Percentiles rank a stretch among this genome's conserved stretches.
Conservation (phyloP, 2,113 vertebrate genomes). For the Mus pahari region DNA sequence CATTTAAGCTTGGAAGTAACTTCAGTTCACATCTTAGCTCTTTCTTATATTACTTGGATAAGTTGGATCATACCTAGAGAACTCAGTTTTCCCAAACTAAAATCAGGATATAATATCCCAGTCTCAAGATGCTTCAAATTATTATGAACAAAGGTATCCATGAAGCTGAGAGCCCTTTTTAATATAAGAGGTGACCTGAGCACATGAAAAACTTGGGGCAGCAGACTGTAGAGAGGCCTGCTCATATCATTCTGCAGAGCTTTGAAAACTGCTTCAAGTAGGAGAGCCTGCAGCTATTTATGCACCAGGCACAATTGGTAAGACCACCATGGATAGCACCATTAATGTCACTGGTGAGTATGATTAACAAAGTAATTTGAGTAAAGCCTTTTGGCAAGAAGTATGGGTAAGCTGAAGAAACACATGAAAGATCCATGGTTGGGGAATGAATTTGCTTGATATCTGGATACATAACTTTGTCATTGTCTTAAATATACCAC, state of each 20-base stretch:
- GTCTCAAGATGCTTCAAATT: background rate
- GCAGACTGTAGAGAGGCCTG: background rate
- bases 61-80: background rate
- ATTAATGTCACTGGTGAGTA: rapidly evolving
- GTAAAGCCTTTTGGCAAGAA: background rate
- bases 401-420: background rate
- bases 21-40: background rate
- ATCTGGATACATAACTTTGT: background rate
- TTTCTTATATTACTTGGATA: background rate
- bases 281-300: background rate
- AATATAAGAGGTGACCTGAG: background rate
- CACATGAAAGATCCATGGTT: background rate
- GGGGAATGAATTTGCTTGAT: background rate
- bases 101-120: background rate
- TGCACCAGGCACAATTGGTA: background rate
- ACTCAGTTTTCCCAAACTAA: background rate
- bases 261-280: background rate
- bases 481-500: background rate
- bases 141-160: background rate
- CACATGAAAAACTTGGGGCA: background rate
- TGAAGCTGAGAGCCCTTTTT: background rate
- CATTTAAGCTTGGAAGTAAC: background rate
- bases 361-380: rapidly evolving
- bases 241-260: background rate
- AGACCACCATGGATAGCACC: rapidly evolving